Percentiles rank a stretch among this genome's conserved stretches.
phyloP scores from a whole-genome alignment of 2,888 invertebrate genomes.

The Hyposoter dolosus region DNA sequence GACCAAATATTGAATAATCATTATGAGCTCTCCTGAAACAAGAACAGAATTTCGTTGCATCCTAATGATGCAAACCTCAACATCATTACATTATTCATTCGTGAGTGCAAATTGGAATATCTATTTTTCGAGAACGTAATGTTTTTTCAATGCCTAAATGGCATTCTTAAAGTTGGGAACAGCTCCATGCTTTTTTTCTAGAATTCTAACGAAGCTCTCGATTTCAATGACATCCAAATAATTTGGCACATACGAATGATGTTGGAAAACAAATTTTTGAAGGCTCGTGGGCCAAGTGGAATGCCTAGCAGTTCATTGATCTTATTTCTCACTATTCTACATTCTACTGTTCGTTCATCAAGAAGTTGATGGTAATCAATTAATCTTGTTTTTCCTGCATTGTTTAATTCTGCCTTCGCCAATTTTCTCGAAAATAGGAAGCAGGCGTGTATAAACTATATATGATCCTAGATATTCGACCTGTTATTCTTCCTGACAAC shows the following conservation, averaged over 20 bases:
- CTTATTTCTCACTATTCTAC: conserved; percentile 25
- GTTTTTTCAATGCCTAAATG: not conserved
- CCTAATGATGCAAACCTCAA: too few relatives aligned
- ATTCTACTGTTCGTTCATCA: conserved; percentile 5
- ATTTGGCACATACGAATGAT: conserved; percentile 35
- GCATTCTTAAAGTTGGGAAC: not conserved
- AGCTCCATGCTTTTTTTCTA: not conserved
- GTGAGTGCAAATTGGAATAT: not conserved
- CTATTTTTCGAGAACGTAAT: not conserved
- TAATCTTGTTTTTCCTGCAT: conserved; percentile 19
- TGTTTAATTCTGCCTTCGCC: not conserved
- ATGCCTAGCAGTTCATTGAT: conserved; percentile 51
- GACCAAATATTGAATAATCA: too few relatives aligned
- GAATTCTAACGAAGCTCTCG: not conserved
- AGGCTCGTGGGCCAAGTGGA: conserved; percentile 40
- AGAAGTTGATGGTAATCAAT: conserved; percentile 61
- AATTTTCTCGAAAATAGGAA: not conserved
- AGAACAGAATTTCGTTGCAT: too few relatives aligned
- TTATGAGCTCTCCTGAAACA: too few relatives aligned
- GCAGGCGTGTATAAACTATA: conserved; percentile 14
- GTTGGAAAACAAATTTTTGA: conserved; percentile 52
- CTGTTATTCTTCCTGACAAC: not conserved
- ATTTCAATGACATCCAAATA: not conserved
- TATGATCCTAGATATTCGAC: not conserved
- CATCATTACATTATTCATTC: too few relatives aligned